Evolutionary conservation across 2,888 invertebrate genomes (phyloP).

Genomic region (Orthosia cruda): DNA sequence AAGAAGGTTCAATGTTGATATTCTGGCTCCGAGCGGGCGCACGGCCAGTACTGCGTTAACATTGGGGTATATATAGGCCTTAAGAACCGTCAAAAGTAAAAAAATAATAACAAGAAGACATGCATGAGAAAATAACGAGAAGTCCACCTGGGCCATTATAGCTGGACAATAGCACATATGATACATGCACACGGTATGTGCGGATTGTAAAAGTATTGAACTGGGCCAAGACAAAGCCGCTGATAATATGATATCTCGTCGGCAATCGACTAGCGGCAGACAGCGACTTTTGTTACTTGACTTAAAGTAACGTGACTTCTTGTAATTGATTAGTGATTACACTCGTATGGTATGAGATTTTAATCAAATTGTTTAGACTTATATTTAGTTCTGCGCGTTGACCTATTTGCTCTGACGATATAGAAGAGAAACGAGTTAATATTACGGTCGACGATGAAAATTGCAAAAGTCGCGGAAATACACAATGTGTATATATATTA

Average conservation of each 20-base stretch:
- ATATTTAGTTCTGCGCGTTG: conserved; percentile 36
- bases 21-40: no score
- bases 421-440: not conserved
- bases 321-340: conserved; percentile 41
- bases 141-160: not conserved
- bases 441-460: not conserved
- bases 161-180: conserved; percentile 35
- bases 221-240: conserved; percentile 52
- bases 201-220: conserved; percentile 51
- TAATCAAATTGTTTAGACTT: conserved; percentile 29
- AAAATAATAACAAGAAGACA: no score
- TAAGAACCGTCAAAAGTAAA: no score
- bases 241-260: conserved; percentile 55
- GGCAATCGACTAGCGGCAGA: conserved; percentile 3
- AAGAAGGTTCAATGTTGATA: no score
- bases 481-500: no score
- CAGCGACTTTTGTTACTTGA: conserved; percentile 46
- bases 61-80: no score
- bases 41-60: no score
- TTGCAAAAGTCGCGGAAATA: not conserved
- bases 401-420: not conserved
- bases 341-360: conserved; percentile 55
- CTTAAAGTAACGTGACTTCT: conserved; percentile 30
- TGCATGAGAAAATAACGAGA: no score
- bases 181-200: conserved; percentile 42